Conservation (phyloP, 2,888 invertebrate genomes). For the Auanema sp. region DNA sequence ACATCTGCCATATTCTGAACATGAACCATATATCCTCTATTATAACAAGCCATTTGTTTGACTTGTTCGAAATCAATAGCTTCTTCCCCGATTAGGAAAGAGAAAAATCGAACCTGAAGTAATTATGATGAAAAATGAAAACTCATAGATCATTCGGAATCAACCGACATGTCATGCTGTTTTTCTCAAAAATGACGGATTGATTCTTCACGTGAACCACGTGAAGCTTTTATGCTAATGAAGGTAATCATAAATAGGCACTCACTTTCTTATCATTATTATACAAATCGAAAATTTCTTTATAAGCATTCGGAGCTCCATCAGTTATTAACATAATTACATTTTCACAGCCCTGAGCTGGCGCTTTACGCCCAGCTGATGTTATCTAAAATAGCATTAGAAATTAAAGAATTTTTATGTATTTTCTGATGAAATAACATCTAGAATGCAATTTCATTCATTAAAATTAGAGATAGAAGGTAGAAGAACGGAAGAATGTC, state of each 20-base stretch:
- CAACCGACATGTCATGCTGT: no score
- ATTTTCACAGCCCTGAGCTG: constrained; percentile 80
- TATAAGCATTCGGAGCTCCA: constrained; percentile 90
- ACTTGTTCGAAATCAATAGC: constrained; percentile 78
- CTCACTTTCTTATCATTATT: constrained; percentile 76
- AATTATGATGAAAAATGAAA: constrained; percentile 1
- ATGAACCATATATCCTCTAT: constrained; percentile 87
- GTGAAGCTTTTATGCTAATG: background rate
- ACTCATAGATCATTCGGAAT: constrained; percentile 6
- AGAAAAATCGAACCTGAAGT: constrained; percentile 88
- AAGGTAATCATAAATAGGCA: constrained; percentile 4
- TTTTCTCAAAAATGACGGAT: no score
- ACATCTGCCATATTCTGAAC: constrained; percentile 95
- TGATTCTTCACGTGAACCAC: no score
- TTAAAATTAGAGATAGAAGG: no score
- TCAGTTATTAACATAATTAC: constrained; percentile 99
- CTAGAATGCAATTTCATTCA: no score
- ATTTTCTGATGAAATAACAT: no score
- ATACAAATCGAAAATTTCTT: constrained; percentile 85
- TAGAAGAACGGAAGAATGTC: no score
- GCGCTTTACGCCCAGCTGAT: constrained; percentile 14
- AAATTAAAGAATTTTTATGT: no score
- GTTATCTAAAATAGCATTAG: constrained; percentile 6
- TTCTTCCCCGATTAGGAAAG: constrained; percentile 94
- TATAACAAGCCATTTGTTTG: constrained; percentile 97